A percentile compares a stretch with the other conserved stretches of the same genome.
phyloP scores from a whole-genome alignment of 92 coral and sea anemone genomes.

The Virgularia gustaviana region DNA sequence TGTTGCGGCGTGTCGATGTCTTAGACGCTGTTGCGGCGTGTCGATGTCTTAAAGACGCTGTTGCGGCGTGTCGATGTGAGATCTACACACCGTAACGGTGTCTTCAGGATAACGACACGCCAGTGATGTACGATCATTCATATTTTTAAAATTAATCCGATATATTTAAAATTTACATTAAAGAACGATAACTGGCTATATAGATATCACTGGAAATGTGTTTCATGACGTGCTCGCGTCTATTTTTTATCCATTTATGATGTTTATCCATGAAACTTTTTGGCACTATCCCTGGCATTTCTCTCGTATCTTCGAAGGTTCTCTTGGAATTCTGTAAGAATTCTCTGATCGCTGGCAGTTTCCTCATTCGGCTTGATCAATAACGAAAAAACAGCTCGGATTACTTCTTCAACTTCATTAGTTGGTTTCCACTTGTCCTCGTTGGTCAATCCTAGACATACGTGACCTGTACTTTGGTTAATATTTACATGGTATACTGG shows the following conservation, averaged over 20 bases:
- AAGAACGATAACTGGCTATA: not conserved
- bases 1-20: too few species aligned
- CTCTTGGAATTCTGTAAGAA: conserved; percentile 41
- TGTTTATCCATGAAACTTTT: too few species aligned
- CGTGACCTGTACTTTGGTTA: conserved; percentile 65
- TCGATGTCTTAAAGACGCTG: too few species aligned
- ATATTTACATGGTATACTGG: conserved; percentile 72
- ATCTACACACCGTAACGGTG: too few species aligned
- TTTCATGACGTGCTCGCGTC: not conserved
- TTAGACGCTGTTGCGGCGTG: too few species aligned
- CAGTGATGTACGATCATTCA: too few species aligned
- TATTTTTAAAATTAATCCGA: not conserved
- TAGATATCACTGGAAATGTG: not conserved
- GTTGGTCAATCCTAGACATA: conserved; percentile 62
- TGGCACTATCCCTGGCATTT: conserved; percentile 61
- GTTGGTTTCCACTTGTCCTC: conserved; percentile 77
- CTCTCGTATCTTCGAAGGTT: conserved; percentile 31
- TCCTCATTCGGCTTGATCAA: conserved; percentile 64
- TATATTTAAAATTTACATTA: not conserved
- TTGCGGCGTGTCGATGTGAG: too few species aligned
- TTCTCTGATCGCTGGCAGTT: conserved; percentile 56
- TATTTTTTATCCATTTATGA: not conserved
- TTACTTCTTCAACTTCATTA: conserved; percentile 59
- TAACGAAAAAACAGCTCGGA: conserved; percentile 64
- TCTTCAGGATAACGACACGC: too few species aligned